Evolutionary conservation across 1,140 invertebrate species (phyloP), one percentile per base, ranked within the genome.

Genomic region (Habropoda laboriosa): DNA sequence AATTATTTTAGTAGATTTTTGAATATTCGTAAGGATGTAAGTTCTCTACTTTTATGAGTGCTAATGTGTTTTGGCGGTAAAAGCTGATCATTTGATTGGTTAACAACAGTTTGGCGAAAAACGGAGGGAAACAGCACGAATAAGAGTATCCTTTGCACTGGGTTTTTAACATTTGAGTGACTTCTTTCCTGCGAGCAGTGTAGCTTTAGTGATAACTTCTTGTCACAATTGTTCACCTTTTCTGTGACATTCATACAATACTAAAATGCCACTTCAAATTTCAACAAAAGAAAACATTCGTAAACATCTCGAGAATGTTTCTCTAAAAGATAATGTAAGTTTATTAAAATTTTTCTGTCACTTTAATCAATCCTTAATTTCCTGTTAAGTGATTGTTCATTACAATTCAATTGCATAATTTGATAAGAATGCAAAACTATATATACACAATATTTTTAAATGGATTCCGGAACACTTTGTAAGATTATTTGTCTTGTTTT

Each of bases 201-300:
- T 13, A 6, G 18, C 4, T 12, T 47, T 12, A 10, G 18, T 18
- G 2, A n/a, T 16, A 18, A 1, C 0, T 12, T 51, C 4, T 8
- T 51, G 4, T 6, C 10, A 27, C 13, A 55, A 3, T 30, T 13
- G n/a, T 35, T 8, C 1, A 24, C 1, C 13, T 49, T 49, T 60
- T 38, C 0, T 63, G 18, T 21, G 8, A 61, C 8, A 58, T 45
- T 40, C 2, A 0, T 32, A 2, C 5, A 57, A 4, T 13, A 21
- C 66, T n/a, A 76, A 58, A 16, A 92, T 92, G 91, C 81, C 92
- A 13, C 85, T 92, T 8, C 87, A 91, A 57, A 71, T 86, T 13
- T 91, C 90, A 0, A 92, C 88, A 3, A 92, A 92, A 51, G 90
- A 92, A 68, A 92, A 92, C 76, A 83, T 92, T 7, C 83, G 77